These are phyloP conservation scores for Abscondita cerata DNA, from an alignment of 2,888 invertebrate genomes.

Conservation along the genomic window DNA sequence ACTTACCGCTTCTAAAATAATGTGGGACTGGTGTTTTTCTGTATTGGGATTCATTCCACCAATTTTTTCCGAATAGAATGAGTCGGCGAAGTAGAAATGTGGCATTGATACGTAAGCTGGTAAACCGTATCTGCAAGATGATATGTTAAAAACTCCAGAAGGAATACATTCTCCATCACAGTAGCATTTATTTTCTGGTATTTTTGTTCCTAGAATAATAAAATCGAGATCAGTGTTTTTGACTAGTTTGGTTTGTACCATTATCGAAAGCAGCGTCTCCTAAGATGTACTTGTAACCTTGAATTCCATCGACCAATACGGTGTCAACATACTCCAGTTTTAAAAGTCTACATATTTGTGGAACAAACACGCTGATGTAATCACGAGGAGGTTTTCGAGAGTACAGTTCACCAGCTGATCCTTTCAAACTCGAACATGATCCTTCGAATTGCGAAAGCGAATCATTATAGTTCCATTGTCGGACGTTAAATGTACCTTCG, in stretches of 20 bases:
- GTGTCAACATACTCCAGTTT: conserved; percentile 68
- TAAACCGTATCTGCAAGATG: conserved; percentile 78
- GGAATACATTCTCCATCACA: conserved; percentile 77
- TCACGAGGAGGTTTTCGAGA: conserved; percentile 68
- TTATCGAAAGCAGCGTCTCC: conserved; percentile 72
- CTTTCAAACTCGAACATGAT: conserved; percentile 68
- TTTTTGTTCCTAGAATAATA: conserved; percentile 65
- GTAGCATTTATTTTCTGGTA: conserved; percentile 72
- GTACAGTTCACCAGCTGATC: conserved; percentile 83
- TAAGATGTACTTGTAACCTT: conserved; percentile 71
- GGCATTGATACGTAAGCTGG: conserved; percentile 86
- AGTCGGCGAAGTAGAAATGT: conserved; percentile 82
- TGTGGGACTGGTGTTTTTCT: conserved; percentile 75
- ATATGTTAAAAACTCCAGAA: conserved; percentile 78
- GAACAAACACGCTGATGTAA: conserved; percentile 69
- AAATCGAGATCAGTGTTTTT: no score
- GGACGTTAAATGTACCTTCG: conserved; percentile 68
- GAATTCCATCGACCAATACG: conserved; percentile 64
- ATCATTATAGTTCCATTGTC: conserved; percentile 74
- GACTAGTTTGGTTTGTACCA: no score
- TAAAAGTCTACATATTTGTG: conserved; percentile 78
- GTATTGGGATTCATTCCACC: conserved; percentile 74
- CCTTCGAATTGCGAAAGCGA: conserved; percentile 62
- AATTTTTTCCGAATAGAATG: conserved; percentile 67
- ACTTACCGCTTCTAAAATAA: conserved; percentile 76